Conservation (phyloP, 2,888 invertebrate species). For the Andrena fulva region DNA sequence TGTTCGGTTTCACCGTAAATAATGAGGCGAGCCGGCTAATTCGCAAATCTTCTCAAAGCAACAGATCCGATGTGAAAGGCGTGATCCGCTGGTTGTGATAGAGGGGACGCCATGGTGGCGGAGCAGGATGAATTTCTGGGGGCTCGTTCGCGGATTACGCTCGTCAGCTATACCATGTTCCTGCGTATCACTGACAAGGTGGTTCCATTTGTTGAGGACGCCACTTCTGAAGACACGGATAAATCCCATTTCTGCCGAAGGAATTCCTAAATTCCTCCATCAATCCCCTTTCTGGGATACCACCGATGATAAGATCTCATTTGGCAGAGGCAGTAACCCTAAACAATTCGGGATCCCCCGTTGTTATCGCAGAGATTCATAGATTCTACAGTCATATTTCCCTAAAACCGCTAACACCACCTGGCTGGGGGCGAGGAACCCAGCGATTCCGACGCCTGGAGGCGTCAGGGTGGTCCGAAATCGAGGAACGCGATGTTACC, state of each 20-base stretch:
- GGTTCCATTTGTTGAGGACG: not conserved
- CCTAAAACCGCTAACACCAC: not conserved
- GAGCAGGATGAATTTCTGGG: not conserved
- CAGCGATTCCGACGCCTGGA: not conserved
- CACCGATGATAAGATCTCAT: not conserved
- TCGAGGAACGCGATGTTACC: slow-evolving; percentile 78
- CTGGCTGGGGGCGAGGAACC: not conserved
- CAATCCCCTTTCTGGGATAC: not conserved
- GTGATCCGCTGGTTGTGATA: slow-evolving; percentile 61
- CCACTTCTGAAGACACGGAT: not conserved
- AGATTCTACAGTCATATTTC: not conserved
- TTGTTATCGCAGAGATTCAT: not conserved
- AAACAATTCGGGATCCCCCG: too few relatives aligned
- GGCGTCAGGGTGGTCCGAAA: slow-evolving; percentile 78
- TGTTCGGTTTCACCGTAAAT: slow-evolving; percentile 80
- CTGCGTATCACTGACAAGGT: not conserved
- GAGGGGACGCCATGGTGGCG: slow-evolving; percentile 19
- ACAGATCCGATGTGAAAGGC: slow-evolving; percentile 73
- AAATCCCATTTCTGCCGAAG: not conserved
- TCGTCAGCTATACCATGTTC: not conserved
- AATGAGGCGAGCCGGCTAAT: slow-evolving; percentile 77
- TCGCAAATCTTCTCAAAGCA: slow-evolving; percentile 78
- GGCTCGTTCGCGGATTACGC: slow-evolving; percentile 15
- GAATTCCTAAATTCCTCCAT: not conserved
- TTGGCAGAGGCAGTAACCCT: not conserved